Conservation (phyloP, 2,797 vertebrate species). For the Gymnothorax reevesii region DNA sequence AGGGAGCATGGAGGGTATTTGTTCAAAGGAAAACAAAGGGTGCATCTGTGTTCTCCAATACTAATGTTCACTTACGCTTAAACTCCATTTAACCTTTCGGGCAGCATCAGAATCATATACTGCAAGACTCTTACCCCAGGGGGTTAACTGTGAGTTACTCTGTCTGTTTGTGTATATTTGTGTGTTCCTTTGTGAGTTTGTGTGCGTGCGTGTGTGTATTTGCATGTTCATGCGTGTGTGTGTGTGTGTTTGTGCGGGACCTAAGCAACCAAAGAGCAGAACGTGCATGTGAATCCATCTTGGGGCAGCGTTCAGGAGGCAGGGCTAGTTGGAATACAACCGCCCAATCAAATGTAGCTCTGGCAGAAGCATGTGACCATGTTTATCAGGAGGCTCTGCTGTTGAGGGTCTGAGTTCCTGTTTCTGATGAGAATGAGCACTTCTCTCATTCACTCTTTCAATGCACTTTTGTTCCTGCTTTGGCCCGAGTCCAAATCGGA, state of each 20-base stretch:
- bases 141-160: background rate
- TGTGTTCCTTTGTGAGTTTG: background rate
- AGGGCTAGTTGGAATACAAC: background rate
- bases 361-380: background rate
- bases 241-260: background rate
- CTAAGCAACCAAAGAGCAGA: background rate
- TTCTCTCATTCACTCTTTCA: background rate
- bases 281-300: background rate
- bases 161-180: background rate
- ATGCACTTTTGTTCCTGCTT: background rate
- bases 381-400: slow-evolving; percentile 4
- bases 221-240: background rate
- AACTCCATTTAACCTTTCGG: too few relatives aligned
- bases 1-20: too few relatives aligned
- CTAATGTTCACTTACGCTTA: too few relatives aligned
- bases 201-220: background rate
- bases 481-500: background rate
- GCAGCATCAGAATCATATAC: too few relatives aligned
- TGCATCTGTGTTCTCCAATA: too few relatives aligned
- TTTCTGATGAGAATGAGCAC: background rate
- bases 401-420: background rate
- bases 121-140: too few relatives aligned
- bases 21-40: too few relatives aligned
- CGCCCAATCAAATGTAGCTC: background rate
- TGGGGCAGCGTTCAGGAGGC: background rate